phyloP scores from a whole-genome alignment of 2,888 invertebrate genomes.

The Tillus elongatus region DNA sequence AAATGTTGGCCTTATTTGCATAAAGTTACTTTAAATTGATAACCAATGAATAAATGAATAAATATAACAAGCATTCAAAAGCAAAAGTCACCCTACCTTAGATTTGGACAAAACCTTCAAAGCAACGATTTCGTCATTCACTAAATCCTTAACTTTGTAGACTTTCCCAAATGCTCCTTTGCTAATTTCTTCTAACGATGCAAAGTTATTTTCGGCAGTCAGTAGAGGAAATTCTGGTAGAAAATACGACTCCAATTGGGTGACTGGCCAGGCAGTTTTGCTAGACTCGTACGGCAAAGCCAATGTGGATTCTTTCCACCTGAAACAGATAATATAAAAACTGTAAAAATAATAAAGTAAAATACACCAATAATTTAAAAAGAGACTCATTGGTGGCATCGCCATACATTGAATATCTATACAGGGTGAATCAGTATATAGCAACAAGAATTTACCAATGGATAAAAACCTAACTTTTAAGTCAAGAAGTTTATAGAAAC shows the following conservation, averaged over 20 bases:
- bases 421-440: too few relatives aligned
- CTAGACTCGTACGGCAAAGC: slow-evolving; percentile 47
- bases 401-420: too few relatives aligned
- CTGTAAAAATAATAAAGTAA: too few relatives aligned
- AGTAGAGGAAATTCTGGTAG: slow-evolving; percentile 77
- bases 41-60: slow-evolving; percentile 9
- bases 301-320: slow-evolving; percentile 59
- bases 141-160: slow-evolving; percentile 63
- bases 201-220: slow-evolving; percentile 51
- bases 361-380: too few relatives aligned
- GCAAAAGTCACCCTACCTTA: slow-evolving; percentile 51
- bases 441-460: too few relatives aligned
- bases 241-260: slow-evolving; percentile 74
- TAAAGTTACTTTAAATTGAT: slow-evolving; percentile 10
- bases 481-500: too few relatives aligned
- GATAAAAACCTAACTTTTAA: too few relatives aligned
- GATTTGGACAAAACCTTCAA: slow-evolving; percentile 78
- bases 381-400: too few relatives aligned
- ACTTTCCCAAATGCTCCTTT: slow-evolving; percentile 88
- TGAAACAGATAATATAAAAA: slow-evolving; percentile 34
- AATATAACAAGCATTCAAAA: slow-evolving; percentile 5
- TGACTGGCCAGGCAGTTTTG: slow-evolving; percentile 74
- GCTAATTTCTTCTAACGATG: slow-evolving; percentile 66
- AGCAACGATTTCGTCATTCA: slow-evolving; percentile 62
- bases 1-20: too few relatives aligned